Evolutionary conservation across 2,113 vertebrate genomes (phyloP).

Genomic region (Oceanodroma tethys): DNA sequence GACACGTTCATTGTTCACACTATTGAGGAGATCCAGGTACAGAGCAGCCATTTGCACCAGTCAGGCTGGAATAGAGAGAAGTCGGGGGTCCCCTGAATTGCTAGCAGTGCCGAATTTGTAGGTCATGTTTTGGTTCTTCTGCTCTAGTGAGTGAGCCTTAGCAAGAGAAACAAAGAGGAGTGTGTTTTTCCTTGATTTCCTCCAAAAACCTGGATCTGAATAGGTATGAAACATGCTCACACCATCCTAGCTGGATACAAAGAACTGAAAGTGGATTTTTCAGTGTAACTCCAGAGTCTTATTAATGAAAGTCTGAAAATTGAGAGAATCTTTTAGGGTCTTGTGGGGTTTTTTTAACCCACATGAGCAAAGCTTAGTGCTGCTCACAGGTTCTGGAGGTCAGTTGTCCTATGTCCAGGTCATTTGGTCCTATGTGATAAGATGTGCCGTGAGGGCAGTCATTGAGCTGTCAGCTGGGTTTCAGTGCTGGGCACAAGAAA

Average conservation of each 20-base stretch:
- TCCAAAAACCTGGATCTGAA: neutral
- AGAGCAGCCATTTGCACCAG: neutral
- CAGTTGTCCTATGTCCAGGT: neutral
- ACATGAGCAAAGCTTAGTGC: neutral
- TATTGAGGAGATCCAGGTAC: constrained; percentile 97
- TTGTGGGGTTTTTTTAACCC: neutral
- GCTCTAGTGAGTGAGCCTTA: neutral
- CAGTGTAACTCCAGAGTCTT: neutral
- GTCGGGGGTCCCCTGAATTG: neutral
- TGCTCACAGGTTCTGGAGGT: neutral
- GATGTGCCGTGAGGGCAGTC: neutral
- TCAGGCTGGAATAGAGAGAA: neutral
- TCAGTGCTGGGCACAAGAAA: neutral
- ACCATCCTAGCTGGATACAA: neutral
- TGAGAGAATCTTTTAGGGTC: neutral
- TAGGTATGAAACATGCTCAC: neutral
- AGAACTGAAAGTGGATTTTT: neutral
- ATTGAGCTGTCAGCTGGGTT: neutral
- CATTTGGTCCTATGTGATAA: neutral
- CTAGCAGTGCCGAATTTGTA: neutral
- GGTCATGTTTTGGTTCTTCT: neutral
- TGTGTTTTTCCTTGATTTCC: neutral
- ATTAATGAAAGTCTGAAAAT: neutral
- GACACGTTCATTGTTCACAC: constrained; percentile 98
- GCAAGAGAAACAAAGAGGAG: neutral